These are phyloP conservation scores for Pristionchus japonicus DNA, from an alignment of 2,888 invertebrate species.

Conservation along the genomic window DNA sequence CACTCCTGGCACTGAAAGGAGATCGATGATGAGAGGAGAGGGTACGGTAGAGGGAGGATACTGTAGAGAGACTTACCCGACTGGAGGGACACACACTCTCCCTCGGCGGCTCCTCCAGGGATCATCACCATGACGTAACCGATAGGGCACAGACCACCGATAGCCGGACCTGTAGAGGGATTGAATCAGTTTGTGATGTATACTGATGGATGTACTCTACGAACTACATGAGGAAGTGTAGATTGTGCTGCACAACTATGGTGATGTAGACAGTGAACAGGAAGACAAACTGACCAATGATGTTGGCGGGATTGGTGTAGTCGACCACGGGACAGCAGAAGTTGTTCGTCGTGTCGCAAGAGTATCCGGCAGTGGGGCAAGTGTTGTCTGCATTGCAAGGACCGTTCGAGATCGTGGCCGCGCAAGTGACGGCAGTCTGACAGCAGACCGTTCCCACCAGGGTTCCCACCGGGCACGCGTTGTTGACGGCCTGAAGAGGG, in stretches of 20 bases:
- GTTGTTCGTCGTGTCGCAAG: constrained; percentile 59
- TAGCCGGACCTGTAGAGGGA: constrained; percentile 60
- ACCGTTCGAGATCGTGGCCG: constrained; percentile 49
- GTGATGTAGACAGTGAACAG: too few species aligned
- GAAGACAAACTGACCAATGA: neutral
- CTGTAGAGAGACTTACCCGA: constrained; percentile 52
- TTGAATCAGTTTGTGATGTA: too few species aligned
- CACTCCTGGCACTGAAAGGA: constrained; percentile 60
- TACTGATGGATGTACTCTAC: too few species aligned
- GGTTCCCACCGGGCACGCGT: constrained; percentile 67
- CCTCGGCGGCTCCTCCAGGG: constrained; percentile 55
- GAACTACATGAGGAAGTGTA: too few species aligned
- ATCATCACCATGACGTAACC: constrained; percentile 59
- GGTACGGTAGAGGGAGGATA: neutral
- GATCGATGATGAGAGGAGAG: neutral
- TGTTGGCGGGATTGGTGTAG: constrained; percentile 42
- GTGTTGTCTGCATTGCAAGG: constrained; percentile 50
- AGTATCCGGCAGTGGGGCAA: constrained; percentile 57
- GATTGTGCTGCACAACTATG: too few species aligned
- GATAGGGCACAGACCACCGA: constrained; percentile 63
- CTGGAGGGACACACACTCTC: constrained; percentile 59
- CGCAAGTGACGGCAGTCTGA: constrained; percentile 51
- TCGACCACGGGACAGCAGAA: constrained; percentile 65
- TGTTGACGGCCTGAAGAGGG: constrained; percentile 48
- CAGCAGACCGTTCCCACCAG: constrained; percentile 72